Evolutionary conservation across 2,113 vertebrate genomes (phyloP).

Genomic region (Tympanuchus pallidicinctus): DNA sequence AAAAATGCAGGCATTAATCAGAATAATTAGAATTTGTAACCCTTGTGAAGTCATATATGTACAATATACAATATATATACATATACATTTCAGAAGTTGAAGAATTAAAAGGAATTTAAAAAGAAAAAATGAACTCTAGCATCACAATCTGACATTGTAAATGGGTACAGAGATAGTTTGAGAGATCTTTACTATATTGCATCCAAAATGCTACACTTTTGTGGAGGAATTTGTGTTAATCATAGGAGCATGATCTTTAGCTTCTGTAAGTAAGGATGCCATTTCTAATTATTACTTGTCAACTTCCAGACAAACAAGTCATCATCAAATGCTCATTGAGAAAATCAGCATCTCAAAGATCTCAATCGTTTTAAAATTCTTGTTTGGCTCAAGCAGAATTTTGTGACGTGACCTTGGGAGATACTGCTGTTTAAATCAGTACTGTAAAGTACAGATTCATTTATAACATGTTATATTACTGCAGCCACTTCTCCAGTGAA

Average conservation of each 20-base stretch:
- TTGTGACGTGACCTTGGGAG: neutral
- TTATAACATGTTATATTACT: neutral
- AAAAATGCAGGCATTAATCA: neutral
- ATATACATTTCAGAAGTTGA: neutral
- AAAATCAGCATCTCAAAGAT: slow-evolving; percentile 4
- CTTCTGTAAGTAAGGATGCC: slow-evolving; percentile 10
- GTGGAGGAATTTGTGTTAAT: neutral
- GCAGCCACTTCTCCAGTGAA: neutral
- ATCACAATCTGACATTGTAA: neutral
- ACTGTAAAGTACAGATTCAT: neutral
- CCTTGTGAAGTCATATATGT: neutral
- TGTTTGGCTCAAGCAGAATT: neutral
- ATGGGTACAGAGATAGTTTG: neutral
- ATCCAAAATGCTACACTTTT: neutral
- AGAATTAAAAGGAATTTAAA: neutral
- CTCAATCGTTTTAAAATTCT: neutral
- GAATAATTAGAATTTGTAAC: neutral
- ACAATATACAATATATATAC: too few species aligned
- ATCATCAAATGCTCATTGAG: neutral
- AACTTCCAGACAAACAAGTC: neutral
- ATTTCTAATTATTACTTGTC: slow-evolving; percentile 17
- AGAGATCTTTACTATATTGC: neutral
- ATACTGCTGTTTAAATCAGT: neutral
- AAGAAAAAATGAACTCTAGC: neutral
- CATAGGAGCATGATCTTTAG: slow-evolving; percentile 24